Evolutionary conservation across 2,888 invertebrate species (phyloP), one percentile per base, ranked within the genome.

Genomic region (Papilio elwesi): DNA sequence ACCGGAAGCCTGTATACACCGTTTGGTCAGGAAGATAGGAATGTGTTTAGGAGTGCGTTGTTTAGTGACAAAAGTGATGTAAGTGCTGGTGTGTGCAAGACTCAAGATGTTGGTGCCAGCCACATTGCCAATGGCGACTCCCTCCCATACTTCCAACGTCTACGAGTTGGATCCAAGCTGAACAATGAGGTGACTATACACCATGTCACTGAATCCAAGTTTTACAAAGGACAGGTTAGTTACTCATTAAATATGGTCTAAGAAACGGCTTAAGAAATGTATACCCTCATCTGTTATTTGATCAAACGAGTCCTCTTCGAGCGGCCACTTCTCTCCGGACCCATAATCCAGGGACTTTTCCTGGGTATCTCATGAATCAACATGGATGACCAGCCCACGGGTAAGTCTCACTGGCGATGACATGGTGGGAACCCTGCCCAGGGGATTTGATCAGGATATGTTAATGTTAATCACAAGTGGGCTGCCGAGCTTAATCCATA

Each of bases 141-240:
- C 36, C 62, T 94, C 82, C 93, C 93, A 0, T 93, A 93, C 74
- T 93, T 93, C 70, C 93, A 93, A 47, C 74, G 93, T 57, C 67
- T 93, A 53, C 76, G 93, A 2, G 93, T 91, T 0, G 93, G 93
- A 0, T 90, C 93, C 0, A 90, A 92, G 78, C 55, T 93, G 49
- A 93, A 93, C 53, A 93, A 85, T 26, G 93, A 93, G 69, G 93
- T 93, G 0, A 91, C 93, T 0, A 92, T 93, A 70, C 93, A 93
- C 57, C 93, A 91, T 68, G 93, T 93, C 0, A 90, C 91, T 0
- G 93, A 93, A 52, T 93, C 93, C 11, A 93, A 93, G 76, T 92
- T 92, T 74, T 93, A 92, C 69, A 92, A 90, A 12, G 87, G 87
- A 52, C 90, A 90, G 90, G 93, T 91, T 49, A 67, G 89, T 82